phyloP scores from a whole-genome alignment of 2,113 vertebrate species.

The Bubo bubo region DNA sequence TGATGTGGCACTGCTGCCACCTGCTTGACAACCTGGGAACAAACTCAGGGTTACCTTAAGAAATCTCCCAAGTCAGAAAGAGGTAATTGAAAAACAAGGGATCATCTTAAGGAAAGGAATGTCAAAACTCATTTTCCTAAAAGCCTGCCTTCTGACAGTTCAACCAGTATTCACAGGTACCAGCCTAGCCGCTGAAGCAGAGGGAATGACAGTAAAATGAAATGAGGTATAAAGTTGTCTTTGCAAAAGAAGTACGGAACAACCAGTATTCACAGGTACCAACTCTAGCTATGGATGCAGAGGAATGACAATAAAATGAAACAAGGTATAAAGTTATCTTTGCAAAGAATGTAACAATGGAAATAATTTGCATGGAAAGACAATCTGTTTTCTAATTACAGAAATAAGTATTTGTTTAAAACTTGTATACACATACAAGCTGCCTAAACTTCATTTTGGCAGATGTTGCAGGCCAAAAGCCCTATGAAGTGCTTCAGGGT shows the following conservation, averaged over 20 bases:
- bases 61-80: neutral
- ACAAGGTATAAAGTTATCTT: neutral
- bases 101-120: slow-evolving; percentile 11
- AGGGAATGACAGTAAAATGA: neutral
- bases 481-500: neutral
- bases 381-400: neutral
- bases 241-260: neutral
- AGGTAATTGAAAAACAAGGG: slow-evolving; percentile 15
- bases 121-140: slow-evolving; percentile 64
- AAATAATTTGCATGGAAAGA: neutral
- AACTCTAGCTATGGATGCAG: neutral
- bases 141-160: slow-evolving; percentile 36
- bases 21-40: slow-evolving; percentile 75
- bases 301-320: neutral
- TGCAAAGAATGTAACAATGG: neutral
- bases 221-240: neutral
- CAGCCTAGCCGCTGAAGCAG: neutral
- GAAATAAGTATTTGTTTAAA: neutral
- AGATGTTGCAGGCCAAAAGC: neutral
- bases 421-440: neutral
- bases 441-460: neutral
- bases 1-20: slow-evolving; percentile 88
- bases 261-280: neutral
- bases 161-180: neutral
- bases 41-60: neutral